These are phyloP conservation scores for Sinopyrophorus schimmeli DNA, from an alignment of 2,888 invertebrate species.

Conservation along the genomic window DNA sequence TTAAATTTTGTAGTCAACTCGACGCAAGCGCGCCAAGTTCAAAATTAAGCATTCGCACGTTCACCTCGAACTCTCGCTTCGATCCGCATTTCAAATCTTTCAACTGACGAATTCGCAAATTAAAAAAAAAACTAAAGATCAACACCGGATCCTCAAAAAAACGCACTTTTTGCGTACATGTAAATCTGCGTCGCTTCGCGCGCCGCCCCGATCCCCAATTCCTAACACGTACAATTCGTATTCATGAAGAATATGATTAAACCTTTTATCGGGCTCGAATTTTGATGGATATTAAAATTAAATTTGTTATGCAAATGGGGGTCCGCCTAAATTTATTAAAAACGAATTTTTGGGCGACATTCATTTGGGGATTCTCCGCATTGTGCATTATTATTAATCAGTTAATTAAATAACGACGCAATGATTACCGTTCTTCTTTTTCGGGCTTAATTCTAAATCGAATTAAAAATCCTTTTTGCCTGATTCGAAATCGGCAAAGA, in stretches of 20 bases:
- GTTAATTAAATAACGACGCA: not conserved
- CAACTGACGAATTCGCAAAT: no score
- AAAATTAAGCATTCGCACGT: no score
- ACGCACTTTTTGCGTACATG: no score
- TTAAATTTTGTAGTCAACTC: no score
- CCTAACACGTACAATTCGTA: conserved; percentile 31
- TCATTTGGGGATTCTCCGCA: conserved; percentile 10
- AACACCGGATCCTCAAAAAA: conserved; percentile 2
- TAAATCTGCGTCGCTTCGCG: conserved; percentile 29
- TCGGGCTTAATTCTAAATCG: no score
- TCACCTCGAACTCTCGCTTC: no score
- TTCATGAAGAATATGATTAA: conserved; percentile 33
- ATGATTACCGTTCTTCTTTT: not conserved
- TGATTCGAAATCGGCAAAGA: no score
- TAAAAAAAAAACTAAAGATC: no score
- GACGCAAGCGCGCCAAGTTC: no score
- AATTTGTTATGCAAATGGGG: conserved; percentile 30
- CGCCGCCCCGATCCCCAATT: conserved; percentile 25
- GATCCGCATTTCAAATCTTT: no score
- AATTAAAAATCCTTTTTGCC: no score
- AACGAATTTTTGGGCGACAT: conserved; percentile 22
- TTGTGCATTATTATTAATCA: not conserved
- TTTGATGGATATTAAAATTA: conserved; percentile 33
- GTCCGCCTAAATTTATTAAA: conserved; percentile 25
- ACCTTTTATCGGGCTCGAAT: conserved; percentile 31